A percentile compares a stretch with the other conserved stretches of the same genome.
Evolutionary conservation across 2,113 vertebrate species (phyloP).

Genomic region (Nibea albiflora): DNA sequence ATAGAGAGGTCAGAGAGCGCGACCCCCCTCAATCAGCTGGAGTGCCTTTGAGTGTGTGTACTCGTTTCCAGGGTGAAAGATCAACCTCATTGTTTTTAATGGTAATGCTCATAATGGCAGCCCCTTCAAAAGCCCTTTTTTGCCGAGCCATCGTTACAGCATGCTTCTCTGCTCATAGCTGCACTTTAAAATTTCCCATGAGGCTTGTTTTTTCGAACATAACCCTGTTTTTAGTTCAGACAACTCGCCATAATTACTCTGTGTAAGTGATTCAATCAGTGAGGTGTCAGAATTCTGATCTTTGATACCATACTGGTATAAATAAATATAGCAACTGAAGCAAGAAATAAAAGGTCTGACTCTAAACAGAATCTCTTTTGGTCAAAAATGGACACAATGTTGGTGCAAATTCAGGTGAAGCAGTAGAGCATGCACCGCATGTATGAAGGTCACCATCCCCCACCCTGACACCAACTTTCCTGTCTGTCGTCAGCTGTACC

Average conservation of each 20-base stretch:
- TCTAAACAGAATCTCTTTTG: no score
- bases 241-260: neutral
- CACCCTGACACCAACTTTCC: no score
- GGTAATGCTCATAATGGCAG: neutral
- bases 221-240: neutral
- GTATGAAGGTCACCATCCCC: no score
- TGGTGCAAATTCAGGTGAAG: no score
- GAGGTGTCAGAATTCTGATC: no score
- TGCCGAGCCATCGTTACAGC: neutral
- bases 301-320: no score
- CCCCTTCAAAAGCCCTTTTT: slow-evolving; percentile 1
- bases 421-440: no score
- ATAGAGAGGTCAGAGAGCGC: slow-evolving; percentile 3
- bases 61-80: neutral
- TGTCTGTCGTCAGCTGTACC: no score
- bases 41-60: slow-evolving; percentile 1
- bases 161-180: neutral
- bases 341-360: no score
- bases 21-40: slow-evolving; percentile 12
- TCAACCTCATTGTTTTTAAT: slow-evolving; percentile 13
- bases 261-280: neutral
- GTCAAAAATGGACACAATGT: no score
- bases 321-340: no score
- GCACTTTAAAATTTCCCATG: neutral
- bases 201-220: slow-evolving; percentile 1